These are phyloP conservation scores for Rhabdophis nuchalis DNA, from an alignment of 2,797 vertebrate genomes.

Conservation along the genomic window DNA sequence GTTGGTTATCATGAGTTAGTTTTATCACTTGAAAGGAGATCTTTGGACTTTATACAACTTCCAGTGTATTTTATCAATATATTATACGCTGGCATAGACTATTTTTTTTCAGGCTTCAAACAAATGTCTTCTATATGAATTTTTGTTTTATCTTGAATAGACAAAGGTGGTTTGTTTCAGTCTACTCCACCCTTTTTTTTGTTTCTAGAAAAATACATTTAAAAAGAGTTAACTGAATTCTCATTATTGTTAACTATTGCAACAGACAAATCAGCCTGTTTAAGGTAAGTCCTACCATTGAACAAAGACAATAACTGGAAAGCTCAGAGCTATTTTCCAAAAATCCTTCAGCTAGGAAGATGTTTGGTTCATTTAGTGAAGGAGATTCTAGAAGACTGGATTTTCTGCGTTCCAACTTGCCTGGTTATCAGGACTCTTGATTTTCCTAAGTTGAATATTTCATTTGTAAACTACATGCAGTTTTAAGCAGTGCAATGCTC, in stretches of 20 bases:
- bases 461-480: not conserved
- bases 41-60: slow-evolving; percentile 57
- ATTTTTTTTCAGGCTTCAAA: slow-evolving; percentile 37
- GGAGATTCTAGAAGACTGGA: not conserved
- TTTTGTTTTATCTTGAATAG: slow-evolving; percentile 55
- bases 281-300: slow-evolving; percentile 45
- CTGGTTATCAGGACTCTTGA: not conserved
- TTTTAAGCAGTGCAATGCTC: not conserved
- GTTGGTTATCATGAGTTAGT: slow-evolving; percentile 19
- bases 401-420: not conserved
- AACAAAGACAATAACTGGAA: slow-evolving; percentile 38
- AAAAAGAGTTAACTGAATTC: slow-evolving; percentile 44
- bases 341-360: slow-evolving; percentile 28
- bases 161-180: slow-evolving; percentile 56
- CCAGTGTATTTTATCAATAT: slow-evolving; percentile 48
- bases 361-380: not conserved
- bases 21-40: slow-evolving; percentile 63
- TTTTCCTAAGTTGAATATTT: not conserved
- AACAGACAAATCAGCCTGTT: slow-evolving; percentile 46
- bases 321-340: slow-evolving; percentile 38
- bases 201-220: slow-evolving; percentile 6
- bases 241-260: slow-evolving; percentile 35
- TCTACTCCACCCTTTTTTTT: slow-evolving; percentile 12
- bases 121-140: slow-evolving; percentile 60
- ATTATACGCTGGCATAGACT: slow-evolving; percentile 11